Evolutionary conservation across 2,888 invertebrate genomes (phyloP).

Genomic region (Pachydiplax longipennis): DNA sequence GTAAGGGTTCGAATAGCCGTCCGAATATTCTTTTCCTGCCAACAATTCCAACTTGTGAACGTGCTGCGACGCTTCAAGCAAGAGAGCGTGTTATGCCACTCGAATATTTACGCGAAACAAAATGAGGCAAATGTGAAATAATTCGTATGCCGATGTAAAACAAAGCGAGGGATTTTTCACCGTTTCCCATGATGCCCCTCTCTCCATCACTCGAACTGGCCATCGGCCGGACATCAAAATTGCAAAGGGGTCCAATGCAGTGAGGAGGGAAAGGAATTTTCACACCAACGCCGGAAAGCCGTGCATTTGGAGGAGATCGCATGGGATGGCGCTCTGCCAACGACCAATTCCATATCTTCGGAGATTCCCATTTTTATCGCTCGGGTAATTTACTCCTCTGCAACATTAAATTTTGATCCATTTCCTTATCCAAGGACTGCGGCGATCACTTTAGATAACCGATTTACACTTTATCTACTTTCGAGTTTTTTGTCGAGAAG

Average conservation of each 20-base stretch:
- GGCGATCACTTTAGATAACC: neutral
- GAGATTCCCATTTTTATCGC: neutral
- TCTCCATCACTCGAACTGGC: neutral
- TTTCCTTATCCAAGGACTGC: neutral
- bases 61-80: too few species aligned
- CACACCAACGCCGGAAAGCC: conserved; percentile 13
- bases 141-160: too few species aligned
- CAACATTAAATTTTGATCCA: too few species aligned
- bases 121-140: too few species aligned
- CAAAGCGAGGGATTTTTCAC: too few species aligned
- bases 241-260: neutral
- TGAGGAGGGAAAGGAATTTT: neutral
- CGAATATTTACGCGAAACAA: too few species aligned
- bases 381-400: neutral
- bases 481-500: too few species aligned
- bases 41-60: too few species aligned
- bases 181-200: neutral
- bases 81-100: too few species aligned
- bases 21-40: too few species aligned
- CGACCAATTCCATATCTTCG: neutral
- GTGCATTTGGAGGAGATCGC: neutral
- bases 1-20: too few species aligned
- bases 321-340: neutral
- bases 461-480: neutral
- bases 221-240: conserved; percentile 24